These are phyloP conservation scores for Syngnathus floridae DNA, from an alignment of 2,113 vertebrate species.

Conservation along the genomic window DNA sequence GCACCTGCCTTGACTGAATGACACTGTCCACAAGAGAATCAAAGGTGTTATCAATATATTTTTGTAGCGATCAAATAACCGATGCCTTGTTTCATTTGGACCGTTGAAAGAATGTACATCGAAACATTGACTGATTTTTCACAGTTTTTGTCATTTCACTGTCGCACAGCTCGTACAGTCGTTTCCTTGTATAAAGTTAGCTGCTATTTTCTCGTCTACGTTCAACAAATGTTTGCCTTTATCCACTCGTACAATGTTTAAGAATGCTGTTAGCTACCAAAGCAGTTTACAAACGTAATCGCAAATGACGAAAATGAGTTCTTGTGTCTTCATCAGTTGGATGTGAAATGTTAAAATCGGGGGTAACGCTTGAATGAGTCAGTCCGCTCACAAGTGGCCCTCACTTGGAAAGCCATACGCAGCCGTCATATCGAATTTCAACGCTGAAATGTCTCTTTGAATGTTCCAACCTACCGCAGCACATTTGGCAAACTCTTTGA, in stretches of 20 bases:
- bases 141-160: constrained; percentile 21
- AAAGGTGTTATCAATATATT: constrained; percentile 56
- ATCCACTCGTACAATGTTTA: constrained; percentile 12
- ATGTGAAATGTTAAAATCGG: constrained; percentile 14
- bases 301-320: background rate
- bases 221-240: constrained; percentile 14
- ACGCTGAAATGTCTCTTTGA: constrained; percentile 25
- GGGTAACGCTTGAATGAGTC: constrained; percentile 30
- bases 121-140: constrained; percentile 2
- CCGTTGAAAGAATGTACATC: constrained; percentile 21
- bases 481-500: constrained; percentile 3
- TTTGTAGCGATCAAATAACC: constrained; percentile 56
- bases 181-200: constrained; percentile 15
- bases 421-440: constrained; percentile 9
- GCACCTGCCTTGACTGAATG: constrained; percentile 31
- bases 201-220: constrained; percentile 6
- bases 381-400: constrained; percentile 7
- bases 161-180: constrained; percentile 25
- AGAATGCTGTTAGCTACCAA: constrained; percentile 31
- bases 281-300: constrained; percentile 23
- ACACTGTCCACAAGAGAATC: constrained; percentile 33
- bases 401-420: constrained; percentile 16
- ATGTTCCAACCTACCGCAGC: background rate
- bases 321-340: constrained; percentile 8
- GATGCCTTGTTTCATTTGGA: constrained; percentile 41